phyloP scores from a whole-genome alignment of 2,797 vertebrate genomes.

The Sebastes hubbsi region DNA sequence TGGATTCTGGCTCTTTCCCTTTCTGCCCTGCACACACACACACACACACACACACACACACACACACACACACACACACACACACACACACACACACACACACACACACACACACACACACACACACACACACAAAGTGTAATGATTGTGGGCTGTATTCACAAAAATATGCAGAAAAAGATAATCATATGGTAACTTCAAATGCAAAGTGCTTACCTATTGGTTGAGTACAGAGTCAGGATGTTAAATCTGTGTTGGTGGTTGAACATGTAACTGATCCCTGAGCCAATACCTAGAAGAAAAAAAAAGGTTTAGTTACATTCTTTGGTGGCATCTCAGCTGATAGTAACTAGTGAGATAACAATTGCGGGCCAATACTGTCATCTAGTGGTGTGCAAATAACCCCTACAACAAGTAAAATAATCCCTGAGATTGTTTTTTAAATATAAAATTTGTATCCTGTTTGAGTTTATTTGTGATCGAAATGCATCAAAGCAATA shows the following conservation, averaged over 20 bases:
- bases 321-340: not conserved
- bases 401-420: slow-evolving; percentile 3
- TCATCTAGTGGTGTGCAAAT: slow-evolving; percentile 41
- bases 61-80: slow-evolving; percentile 27
- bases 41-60: slow-evolving; percentile 30
- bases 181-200: not conserved
- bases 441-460: not conserved
- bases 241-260: slow-evolving; percentile 91
- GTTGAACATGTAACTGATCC: slow-evolving; percentile 74
- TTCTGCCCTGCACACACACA: slow-evolving; percentile 84
- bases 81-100: slow-evolving; percentile 37
- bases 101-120: slow-evolving; percentile 27
- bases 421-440: too few relatives aligned
- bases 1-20: slow-evolving; percentile 88
- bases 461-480: not conserved
- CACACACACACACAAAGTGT: slow-evolving; percentile 12
- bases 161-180: not conserved
- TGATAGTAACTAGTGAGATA: not conserved
- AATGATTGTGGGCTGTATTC: not conserved
- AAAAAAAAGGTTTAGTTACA: not conserved
- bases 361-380: not conserved
- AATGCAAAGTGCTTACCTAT: slow-evolving; percentile 81
- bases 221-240: slow-evolving; percentile 91
- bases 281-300: slow-evolving; percentile 72
- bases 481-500: not conserved